Evolutionary conservation across 1,140 invertebrate genomes (phyloP), one percentile per base, ranked within the genome.

Genomic region (Caenorhabditis tropicalis): DNA sequence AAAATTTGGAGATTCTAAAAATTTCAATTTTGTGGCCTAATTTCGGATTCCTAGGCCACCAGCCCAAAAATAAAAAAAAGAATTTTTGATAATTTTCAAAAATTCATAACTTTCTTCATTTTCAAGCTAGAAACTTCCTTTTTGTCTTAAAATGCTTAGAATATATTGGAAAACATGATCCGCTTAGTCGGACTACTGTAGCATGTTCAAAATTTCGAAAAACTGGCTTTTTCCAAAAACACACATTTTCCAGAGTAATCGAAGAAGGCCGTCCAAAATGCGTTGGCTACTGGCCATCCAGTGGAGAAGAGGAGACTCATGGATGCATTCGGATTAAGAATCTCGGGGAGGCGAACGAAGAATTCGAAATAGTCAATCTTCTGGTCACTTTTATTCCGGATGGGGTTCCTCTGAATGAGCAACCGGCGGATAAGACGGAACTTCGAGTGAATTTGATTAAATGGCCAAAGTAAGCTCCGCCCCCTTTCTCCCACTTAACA

Each of bases 241-340:
- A n/a, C n/a, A n/a, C n/a, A n/a, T n/a, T 21, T 33, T 82, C 31
- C 15, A 82, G 81, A 58, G 31, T 43, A 58, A 43, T 82, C 12
- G 81, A 82, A 27, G 81, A 82, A 21, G 48, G 81, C 33, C 29
- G 53, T 2, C 53, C 81, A 21, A 82, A 82, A 58, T 82, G 81
- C 31, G 36, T 58, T 1, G 16, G 15, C 21, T 82, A 82, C n/a
- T 82, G 81, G 81, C 81, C 81, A 43, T 33, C 49, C 2, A 29
- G n/a, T 16, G 49, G 81, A 3, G 79, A 51, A 81, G 48, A 31
- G 24, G 49, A 81, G 27, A 49, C 12, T 31, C 46, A 51, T 21
- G 79, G 46, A 6, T 81, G 79, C 29, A 39, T 82, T 12, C 29
- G 24, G 16, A 48, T 82, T 19, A 82, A 33, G 21, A 82, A 82